Percentiles rank a stretch among this genome's conserved stretches.
phyloP scores from a whole-genome alignment of 2,888 invertebrate genomes.

The Nysson spinosus region DNA sequence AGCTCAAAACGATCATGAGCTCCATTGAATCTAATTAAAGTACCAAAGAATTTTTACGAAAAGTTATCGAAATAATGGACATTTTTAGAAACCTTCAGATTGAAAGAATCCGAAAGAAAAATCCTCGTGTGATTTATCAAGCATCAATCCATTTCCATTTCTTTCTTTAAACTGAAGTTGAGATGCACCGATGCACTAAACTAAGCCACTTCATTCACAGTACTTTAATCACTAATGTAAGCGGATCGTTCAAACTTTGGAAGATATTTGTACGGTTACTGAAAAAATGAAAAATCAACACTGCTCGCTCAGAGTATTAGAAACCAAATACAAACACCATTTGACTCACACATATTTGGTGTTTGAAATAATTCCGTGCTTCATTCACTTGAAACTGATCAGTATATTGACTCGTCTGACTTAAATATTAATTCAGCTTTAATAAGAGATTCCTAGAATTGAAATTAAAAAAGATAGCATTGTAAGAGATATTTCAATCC shows the following conservation, averaged over 20 bases:
- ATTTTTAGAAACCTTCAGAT: constrained; percentile 30
- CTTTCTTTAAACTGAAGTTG: constrained; percentile 20
- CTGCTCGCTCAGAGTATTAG: constrained; percentile 19
- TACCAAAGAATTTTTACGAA: constrained; percentile 23
- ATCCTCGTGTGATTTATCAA: not conserved
- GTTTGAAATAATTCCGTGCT: constrained; percentile 28
- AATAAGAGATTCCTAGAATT: no score
- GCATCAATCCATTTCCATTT: constrained; percentile 15
- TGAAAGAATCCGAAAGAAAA: constrained; percentile 6
- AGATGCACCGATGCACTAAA: constrained; percentile 21
- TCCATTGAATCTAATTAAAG: constrained; percentile 18
- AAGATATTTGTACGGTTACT: constrained; percentile 28
- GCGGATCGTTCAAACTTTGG: constrained; percentile 31
- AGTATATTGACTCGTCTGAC: no score
- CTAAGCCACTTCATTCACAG: constrained; percentile 14
- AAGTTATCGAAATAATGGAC: constrained; percentile 26
- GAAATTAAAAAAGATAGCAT: no score
- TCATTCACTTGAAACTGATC: no score
- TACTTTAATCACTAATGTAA: constrained; percentile 30
- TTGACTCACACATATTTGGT: constrained; percentile 19
- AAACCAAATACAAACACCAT: constrained; percentile 11
- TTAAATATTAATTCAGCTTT: no score
- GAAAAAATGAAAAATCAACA: constrained; percentile 22
- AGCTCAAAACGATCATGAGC: constrained; percentile 31
- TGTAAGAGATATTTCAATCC: no score